Conservation (phyloP, 2,797 vertebrate genomes). For the Myotis daubentonii region DNA sequence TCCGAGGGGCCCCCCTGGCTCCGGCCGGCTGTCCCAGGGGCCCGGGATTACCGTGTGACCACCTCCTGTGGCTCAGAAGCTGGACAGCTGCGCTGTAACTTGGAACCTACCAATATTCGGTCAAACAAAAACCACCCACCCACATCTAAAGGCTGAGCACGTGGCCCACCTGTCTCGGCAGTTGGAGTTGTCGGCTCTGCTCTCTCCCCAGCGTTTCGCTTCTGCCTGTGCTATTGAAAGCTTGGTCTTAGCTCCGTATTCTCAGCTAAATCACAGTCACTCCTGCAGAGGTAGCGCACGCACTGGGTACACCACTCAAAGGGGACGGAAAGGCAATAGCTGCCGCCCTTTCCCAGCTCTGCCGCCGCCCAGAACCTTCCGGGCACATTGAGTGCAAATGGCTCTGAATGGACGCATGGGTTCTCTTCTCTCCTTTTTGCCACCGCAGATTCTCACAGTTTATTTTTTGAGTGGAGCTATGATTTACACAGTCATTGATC, state of each 20-base stretch:
- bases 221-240: accelerated
- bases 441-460: neutral
- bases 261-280: neutral
- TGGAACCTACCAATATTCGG: neutral
- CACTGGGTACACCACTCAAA: neutral
- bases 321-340: neutral
- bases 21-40: neutral
- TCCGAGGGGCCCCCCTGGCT: neutral
- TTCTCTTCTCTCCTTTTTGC: neutral
- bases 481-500: neutral
- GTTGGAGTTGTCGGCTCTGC: too few species aligned
- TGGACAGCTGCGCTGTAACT: neutral
- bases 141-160: neutral
- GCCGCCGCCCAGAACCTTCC: neutral
- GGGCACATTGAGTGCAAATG: neutral
- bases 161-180: accelerated
- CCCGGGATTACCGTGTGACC: accelerated
- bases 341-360: too few species aligned
- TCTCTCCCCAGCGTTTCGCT: neutral
- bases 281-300: neutral
- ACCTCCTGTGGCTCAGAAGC: neutral
- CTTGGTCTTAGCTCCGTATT: neutral
- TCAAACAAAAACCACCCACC: neutral
- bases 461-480: neutral
- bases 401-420: neutral